Percentiles rank a stretch among this genome's conserved stretches.
Conservation (phyloP, 1,140 invertebrate species). For the Cydia amplana region DNA sequence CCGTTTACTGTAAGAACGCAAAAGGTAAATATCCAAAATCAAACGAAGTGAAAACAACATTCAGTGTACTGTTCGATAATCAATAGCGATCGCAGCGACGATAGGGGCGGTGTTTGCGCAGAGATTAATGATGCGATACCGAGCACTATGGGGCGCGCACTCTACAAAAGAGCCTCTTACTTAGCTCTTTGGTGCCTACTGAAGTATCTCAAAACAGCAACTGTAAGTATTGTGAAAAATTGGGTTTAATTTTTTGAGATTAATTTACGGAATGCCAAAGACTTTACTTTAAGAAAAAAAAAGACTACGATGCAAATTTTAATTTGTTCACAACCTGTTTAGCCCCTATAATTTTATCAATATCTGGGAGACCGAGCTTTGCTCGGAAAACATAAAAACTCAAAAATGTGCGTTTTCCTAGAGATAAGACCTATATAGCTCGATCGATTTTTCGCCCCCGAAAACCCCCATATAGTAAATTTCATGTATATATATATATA, state of each 20-base stretch:
- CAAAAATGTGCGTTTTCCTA: too few species aligned
- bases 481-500: too few species aligned
- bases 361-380: too few species aligned
- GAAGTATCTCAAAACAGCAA: conserved; percentile 46
- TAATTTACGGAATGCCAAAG: not conserved
- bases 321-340: too few species aligned
- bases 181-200: conserved; percentile 62
- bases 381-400: too few species aligned
- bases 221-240: not conserved
- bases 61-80: conserved; percentile 43
- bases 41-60: conserved; percentile 31
- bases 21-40: conserved; percentile 17
- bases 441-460: too few species aligned
- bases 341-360: too few species aligned
- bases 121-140: conserved; percentile 70
- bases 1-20: not conserved
- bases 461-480: too few species aligned
- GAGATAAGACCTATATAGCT: too few species aligned
- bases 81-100: conserved; percentile 47
- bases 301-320: too few species aligned
- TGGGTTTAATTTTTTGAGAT: conserved; percentile 10
- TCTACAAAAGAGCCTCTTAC: conserved; percentile 68
- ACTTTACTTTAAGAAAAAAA: too few species aligned
- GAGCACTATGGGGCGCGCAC: conserved; percentile 53
- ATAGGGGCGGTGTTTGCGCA: conserved; percentile 53